phyloP scores from a whole-genome alignment of 1,140 invertebrate species.

The Drosophila suzukii region DNA sequence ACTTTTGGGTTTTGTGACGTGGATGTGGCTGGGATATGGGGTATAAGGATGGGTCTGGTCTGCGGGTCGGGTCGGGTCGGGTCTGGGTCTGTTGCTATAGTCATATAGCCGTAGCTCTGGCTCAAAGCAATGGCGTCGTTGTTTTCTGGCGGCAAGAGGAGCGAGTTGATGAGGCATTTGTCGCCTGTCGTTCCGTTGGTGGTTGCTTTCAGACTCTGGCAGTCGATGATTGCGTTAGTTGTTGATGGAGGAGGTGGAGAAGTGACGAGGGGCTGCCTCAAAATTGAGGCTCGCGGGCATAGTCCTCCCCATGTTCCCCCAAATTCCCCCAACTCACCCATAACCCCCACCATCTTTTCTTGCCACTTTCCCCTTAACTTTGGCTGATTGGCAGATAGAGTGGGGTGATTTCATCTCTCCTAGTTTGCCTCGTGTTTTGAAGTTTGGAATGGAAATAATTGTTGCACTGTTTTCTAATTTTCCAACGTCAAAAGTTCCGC shows the following conservation, averaged over 20 bases:
- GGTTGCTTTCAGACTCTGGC: constrained; percentile 60
- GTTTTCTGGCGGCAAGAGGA: constrained; percentile 29
- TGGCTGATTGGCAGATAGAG: constrained; percentile 56
- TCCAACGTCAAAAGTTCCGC: constrained; percentile 62
- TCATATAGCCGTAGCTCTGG: constrained; percentile 13
- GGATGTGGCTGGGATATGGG: constrained; percentile 22
- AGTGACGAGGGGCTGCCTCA: constrained; percentile 40
- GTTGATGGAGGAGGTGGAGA: constrained; percentile 47
- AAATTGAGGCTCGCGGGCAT: constrained; percentile 74
- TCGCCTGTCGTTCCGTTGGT: constrained; percentile 61
- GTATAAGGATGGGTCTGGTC: constrained; percentile 21
- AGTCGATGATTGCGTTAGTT: constrained; percentile 82
- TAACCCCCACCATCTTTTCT: constrained; percentile 11
- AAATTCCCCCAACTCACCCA: background rate
- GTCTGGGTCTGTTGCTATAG: constrained; percentile 12
- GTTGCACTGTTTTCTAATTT: constrained; percentile 78
- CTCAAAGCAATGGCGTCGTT: constrained; percentile 43
- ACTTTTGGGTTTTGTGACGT: constrained; percentile 77
- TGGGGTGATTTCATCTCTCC: constrained; percentile 14
- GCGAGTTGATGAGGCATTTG: constrained; percentile 74
- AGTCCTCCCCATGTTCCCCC: constrained; percentile 7
- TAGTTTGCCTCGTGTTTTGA: constrained; percentile 45
- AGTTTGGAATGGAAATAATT: constrained; percentile 70
- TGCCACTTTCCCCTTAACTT: constrained; percentile 53
- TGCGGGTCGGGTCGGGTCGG: background rate